Conservation (phyloP, 2,113 vertebrate genomes). For the Microtus oregoni region DNA sequence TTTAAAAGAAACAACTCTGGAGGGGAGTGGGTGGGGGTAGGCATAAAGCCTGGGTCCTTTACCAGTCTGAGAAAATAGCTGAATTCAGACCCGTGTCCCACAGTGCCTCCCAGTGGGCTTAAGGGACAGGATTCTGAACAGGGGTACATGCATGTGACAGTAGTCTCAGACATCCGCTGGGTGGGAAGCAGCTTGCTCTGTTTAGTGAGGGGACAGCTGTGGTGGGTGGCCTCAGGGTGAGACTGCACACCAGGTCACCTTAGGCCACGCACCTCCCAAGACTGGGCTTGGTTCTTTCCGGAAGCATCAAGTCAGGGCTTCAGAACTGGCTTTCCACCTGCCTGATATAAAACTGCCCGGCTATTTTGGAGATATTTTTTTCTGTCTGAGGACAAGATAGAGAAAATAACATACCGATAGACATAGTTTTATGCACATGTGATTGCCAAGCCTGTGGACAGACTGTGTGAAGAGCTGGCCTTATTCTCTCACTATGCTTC, state of each 20-base stretch:
- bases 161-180: background rate
- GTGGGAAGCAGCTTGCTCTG: background rate
- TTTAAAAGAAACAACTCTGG: background rate
- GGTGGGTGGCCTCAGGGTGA: background rate
- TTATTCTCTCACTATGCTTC: background rate
- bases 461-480: background rate
- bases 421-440: background rate
- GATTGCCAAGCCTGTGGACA: background rate
- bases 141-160: background rate
- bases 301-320: background rate
- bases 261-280: background rate
- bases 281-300: background rate
- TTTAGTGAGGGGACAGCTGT: too few relatives aligned
- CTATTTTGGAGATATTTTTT: conserved; percentile 1
- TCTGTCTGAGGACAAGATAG: background rate
- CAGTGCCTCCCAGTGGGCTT: conserved; percentile 63
- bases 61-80: background rate
- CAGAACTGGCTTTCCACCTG: background rate
- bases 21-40: too few relatives aligned
- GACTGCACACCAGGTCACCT: background rate
- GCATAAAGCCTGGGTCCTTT: background rate
- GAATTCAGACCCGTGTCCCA: background rate
- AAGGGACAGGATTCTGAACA: background rate
- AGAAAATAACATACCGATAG: conserved; percentile 2
- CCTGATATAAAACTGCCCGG: background rate